Evolutionary conservation across 2,797 vertebrate genomes (phyloP).

Genomic region (Oreochromis grahami): DNA sequence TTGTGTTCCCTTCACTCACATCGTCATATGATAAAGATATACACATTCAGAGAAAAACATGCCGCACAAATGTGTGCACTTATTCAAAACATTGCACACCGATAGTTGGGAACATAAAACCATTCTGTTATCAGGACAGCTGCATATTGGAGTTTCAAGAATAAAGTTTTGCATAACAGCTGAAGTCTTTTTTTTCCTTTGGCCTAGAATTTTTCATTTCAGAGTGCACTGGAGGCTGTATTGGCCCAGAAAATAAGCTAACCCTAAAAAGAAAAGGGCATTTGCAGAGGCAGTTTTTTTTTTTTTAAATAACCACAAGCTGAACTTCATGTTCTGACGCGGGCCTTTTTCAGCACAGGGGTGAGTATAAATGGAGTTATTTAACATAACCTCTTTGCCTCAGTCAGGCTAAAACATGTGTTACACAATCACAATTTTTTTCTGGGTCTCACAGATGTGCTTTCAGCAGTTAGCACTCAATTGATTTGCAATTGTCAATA

Average conservation of each 20-base stretch:
- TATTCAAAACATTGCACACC: neutral
- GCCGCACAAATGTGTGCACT: neutral
- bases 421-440: neutral
- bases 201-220: neutral
- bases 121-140: neutral
- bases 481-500: constrained; percentile 13
- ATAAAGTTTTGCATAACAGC: neutral
- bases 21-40: neutral
- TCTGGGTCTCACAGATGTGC: constrained; percentile 3
- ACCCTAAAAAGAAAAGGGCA: neutral
- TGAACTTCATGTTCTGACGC: neutral
- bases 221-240: neutral
- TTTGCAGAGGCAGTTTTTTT: constrained; percentile 25
- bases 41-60: neutral
- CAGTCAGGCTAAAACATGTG: neutral
- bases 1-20: neutral
- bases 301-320: neutral
- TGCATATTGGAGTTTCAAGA: neutral
- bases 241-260: neutral
- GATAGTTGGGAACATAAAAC: neutral
- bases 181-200: neutral
- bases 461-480: neutral
- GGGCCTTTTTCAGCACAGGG: neutral
- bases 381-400: neutral
- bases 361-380: neutral